Conservation (phyloP, 64 coral and sea anemone species). For the Astreopora myriophthalma region DNA sequence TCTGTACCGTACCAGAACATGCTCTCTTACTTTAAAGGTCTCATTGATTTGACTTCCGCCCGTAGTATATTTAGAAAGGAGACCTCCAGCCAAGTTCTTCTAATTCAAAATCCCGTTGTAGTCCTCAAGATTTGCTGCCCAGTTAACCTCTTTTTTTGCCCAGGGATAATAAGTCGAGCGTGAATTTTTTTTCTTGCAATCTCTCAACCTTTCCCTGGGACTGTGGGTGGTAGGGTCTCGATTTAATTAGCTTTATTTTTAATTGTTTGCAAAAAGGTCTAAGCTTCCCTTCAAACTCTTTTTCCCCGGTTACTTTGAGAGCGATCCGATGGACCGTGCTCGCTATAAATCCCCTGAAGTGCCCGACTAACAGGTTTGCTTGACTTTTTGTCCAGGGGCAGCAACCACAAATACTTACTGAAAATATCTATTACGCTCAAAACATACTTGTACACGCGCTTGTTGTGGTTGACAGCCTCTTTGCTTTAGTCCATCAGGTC, state of each 20-base stretch:
- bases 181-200: slow-evolving; percentile 50
- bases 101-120: too few relatives aligned
- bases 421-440: too few relatives aligned
- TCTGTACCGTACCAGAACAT: neutral
- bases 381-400: slow-evolving; percentile 34
- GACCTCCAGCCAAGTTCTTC: too few relatives aligned
- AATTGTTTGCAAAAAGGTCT: slow-evolving; percentile 4
- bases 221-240: too few relatives aligned
- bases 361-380: slow-evolving; percentile 3
- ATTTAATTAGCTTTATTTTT: slow-evolving; percentile 50
- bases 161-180: too few relatives aligned
- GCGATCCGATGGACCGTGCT: slow-evolving; percentile 22
- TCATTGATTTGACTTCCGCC: neutral
- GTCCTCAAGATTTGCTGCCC: neutral
- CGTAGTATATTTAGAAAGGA: slow-evolving; percentile 41
- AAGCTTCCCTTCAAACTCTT: slow-evolving; percentile 37
- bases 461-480: too few relatives aligned
- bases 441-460: too few relatives aligned
- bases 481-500: neutral
- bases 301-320: slow-evolving; percentile 7
- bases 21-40: neutral
- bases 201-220: too few relatives aligned
- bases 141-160: slow-evolving; percentile 28
- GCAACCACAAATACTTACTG: too few relatives aligned
- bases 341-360: neutral